These are phyloP conservation scores for Protosalanx chinensis DNA, from an alignment of 2,797 vertebrate genomes.

Conservation along the genomic window DNA sequence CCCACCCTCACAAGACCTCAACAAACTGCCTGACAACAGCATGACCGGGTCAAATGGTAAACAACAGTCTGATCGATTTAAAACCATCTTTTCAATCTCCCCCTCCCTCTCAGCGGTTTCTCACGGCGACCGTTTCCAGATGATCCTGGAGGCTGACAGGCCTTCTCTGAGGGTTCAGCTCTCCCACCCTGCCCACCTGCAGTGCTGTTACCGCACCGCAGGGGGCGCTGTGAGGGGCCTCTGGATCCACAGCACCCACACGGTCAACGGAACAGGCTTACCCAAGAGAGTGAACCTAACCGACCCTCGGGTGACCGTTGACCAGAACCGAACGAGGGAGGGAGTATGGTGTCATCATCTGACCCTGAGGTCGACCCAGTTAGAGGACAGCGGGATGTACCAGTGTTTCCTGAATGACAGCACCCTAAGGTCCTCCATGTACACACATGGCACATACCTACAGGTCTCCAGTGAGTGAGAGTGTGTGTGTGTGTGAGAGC, in stretches of 20 bases:
- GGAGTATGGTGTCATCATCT: neutral
- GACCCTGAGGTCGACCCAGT: fast-evolving
- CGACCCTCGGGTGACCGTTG: fast-evolving
- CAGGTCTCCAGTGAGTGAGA: slow-evolving; percentile 66
- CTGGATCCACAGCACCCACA: slow-evolving; percentile 24
- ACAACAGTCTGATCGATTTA: no score
- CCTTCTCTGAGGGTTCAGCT: slow-evolving; percentile 29
- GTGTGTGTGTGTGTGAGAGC: neutral
- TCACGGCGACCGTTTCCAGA: fast-evolving
- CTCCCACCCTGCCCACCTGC: fast-evolving
- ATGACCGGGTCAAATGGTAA: no score
- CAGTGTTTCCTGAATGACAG: slow-evolving; percentile 17
- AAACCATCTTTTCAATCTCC: neutral
- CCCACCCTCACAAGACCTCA: neutral
- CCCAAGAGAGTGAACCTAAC: fast-evolving
- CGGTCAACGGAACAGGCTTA: fast-evolving
- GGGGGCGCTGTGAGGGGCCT: fast-evolving
- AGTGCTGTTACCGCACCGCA: slow-evolving; percentile 47
- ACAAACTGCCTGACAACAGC: no score
- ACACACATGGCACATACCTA: slow-evolving; percentile 70
- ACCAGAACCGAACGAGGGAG: fast-evolving
- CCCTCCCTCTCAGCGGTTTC: slow-evolving; percentile 46
- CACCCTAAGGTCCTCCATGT: fast-evolving
- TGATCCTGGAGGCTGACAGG: slow-evolving; percentile 39
- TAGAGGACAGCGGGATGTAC: slow-evolving; percentile 62